Base-by-base conservation (phyloP, 2,113 vertebrate species). In the Chiloscyllium plagiosum region DNA sequence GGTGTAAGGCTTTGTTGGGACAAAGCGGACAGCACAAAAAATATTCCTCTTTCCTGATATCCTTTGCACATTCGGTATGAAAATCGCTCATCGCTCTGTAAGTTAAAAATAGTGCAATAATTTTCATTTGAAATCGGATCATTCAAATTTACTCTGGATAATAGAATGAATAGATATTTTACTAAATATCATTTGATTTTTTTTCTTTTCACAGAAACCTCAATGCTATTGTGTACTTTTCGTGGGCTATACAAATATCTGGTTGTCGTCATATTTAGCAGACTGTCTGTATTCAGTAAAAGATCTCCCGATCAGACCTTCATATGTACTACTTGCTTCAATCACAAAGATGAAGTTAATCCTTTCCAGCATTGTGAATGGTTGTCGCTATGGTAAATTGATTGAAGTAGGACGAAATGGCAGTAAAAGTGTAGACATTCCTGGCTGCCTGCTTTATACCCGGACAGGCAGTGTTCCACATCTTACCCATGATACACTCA, bases 401-500 rank as follows among this genome's bases (percentile, higher is more conserved):
- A 97, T 66, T 95, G 97, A 97, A n/a, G 96, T 98, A 68, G 98
- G 98, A 61, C 97, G 96, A 96, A 97, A 96, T 13, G 97, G 97
- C 1, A 96, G 97, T 29, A 96, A 96, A 72, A 97, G 97, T 0
- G 80, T 99, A 96, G 97, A 99, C 26, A 96, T 99, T 94, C 99
- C 99, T 0, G 98, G 98, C 7, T 99, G 98, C 97, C 96, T 99
- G 83, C 97, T 99, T 33, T 99, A 99, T 97, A 99, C 99, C 12
- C 98, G 97, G 96, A 97, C 97, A 4, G 98, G 98, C 37, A 97
- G 98, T 0, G 98, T 98, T 19, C 99, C 99, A 0, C 99, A 99
- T 96, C 98, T 99, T 26, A 99, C 98, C 52, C 98, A 97, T 95
- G 98, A 99, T 95, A 98, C 98, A 0, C 97, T 99, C 95, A 96